Base-by-base conservation (phyloP, 2,888 invertebrate genomes). In the Candidula unifasciata region DNA sequence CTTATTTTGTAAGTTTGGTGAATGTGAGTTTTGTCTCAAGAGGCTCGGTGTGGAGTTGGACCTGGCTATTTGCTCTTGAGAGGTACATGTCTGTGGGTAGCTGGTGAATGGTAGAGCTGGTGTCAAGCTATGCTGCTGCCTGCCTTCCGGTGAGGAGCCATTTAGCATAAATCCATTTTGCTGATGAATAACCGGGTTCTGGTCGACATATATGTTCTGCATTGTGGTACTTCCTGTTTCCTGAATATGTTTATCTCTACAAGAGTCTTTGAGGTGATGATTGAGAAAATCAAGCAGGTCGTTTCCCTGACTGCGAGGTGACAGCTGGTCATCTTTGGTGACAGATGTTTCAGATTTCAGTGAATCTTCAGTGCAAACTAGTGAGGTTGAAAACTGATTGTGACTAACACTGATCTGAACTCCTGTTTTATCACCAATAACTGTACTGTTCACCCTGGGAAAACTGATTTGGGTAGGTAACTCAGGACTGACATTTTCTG, bases 241-340 rank as follows among this genome's bases (percentile, higher is more conserved):
- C 64, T 33, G 73, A 44, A 35, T 30, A 27, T 18, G 37, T n/a
- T 66, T 79, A 30, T 79, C 79, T 30, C 3, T 60, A 21, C 64
- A 74, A 64, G 83, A 71, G 54, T 83, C 79, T 30, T 83, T 83
- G 60, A 83, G 78, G 24, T 82, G 82, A 24, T 79, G 35, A 24
- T 83, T 69, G 18, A 83, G 83, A 73, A 83, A 83, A 18, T 83
- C 83, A 24, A 79, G 54, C 1, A 83, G 79, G 24, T 83, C 79
- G 64, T 78, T 79, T 3, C 83, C 83, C 24, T 77, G 82, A 27
- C 82, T 77, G 21, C 66, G 52, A 24, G 82, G 77, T 54, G 82
- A 77, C 21, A 82, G 57, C 54, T 82, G 54, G 18, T 82, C 82
- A n/a, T 82, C 82, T 10, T 68, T 82, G 13, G 68, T 68, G 27